phyloP scores from a whole-genome alignment of 1,140 invertebrate genomes.

The Cheumatopsyche charites region DNA sequence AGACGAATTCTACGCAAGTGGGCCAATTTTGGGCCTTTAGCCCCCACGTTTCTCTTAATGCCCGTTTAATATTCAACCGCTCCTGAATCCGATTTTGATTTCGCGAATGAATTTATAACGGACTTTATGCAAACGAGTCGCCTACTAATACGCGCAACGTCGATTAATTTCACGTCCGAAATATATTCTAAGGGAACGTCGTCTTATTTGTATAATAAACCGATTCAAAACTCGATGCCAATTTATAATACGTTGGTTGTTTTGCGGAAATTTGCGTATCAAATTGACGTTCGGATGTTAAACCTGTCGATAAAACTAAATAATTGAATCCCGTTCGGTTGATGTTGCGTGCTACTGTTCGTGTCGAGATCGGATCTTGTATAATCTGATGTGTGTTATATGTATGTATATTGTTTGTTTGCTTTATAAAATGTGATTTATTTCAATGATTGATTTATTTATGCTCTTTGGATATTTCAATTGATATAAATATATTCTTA shows the following conservation, averaged over 20 bases:
- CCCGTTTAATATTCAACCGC: slow-evolving; percentile 4
- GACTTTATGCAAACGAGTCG: slow-evolving; percentile 13
- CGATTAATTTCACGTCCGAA: slow-evolving; percentile 14
- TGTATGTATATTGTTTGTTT: not conserved
- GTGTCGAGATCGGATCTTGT: too few species aligned
- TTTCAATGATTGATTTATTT: too few species aligned
- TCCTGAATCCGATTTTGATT: slow-evolving; percentile 10
- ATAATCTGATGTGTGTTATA: too few species aligned
- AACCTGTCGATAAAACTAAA: not conserved
- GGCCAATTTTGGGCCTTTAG: not conserved
- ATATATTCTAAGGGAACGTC: not conserved
- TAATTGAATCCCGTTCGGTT: too few species aligned
- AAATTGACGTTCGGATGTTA: not conserved
- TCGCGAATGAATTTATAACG: slow-evolving; percentile 24
- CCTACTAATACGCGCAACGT: not conserved
- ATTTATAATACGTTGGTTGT: not conserved
- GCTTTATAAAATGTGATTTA: too few species aligned
- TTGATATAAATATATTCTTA: too few species aligned
- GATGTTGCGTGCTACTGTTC: too few species aligned
- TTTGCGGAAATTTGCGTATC: not conserved
- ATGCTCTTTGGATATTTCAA: too few species aligned
- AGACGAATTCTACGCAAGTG: slow-evolving; percentile 1
- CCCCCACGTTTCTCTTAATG: not conserved
- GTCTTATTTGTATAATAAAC: slow-evolving; percentile 24
- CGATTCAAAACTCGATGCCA: not conserved